phyloP scores from a whole-genome alignment of 2,113 vertebrate genomes.

The Acanthisitta chloris region DNA sequence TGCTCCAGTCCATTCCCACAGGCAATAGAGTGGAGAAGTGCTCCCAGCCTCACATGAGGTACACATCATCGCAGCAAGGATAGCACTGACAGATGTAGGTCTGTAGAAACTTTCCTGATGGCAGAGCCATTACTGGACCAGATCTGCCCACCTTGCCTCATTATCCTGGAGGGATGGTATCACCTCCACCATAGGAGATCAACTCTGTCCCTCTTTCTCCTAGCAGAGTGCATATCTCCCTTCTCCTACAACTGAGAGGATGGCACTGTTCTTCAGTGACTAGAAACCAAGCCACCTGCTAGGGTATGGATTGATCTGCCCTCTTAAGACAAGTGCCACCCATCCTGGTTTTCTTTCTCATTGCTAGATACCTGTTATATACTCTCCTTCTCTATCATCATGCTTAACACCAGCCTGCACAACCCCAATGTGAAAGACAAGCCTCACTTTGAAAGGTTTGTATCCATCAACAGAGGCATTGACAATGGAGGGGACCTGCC shows the following conservation, averaged over 20 bases:
- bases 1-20: background rate
- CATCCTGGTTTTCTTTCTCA: background rate
- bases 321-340: background rate
- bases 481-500: conserved; percentile 87
- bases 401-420: conserved; percentile 97
- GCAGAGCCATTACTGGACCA: background rate
- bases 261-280: background rate
- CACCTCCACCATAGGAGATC: background rate
- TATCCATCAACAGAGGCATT: conserved; percentile 92
- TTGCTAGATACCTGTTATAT: conserved; percentile 93
- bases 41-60: background rate
- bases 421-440: conserved; percentile 95
- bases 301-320: background rate
- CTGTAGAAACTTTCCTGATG: background rate
- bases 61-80: background rate
- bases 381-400: conserved; percentile 95
- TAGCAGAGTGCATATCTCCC: background rate
- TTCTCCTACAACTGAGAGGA: background rate
- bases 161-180: background rate
- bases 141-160: background rate
- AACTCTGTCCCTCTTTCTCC: background rate
- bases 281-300: background rate
- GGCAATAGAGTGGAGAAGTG: background rate
- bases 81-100: background rate
- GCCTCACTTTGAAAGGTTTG: conserved; percentile 87